Evolutionary conservation across 2,888 invertebrate species (phyloP).

Genomic region (Stenodema calcarata): DNA sequence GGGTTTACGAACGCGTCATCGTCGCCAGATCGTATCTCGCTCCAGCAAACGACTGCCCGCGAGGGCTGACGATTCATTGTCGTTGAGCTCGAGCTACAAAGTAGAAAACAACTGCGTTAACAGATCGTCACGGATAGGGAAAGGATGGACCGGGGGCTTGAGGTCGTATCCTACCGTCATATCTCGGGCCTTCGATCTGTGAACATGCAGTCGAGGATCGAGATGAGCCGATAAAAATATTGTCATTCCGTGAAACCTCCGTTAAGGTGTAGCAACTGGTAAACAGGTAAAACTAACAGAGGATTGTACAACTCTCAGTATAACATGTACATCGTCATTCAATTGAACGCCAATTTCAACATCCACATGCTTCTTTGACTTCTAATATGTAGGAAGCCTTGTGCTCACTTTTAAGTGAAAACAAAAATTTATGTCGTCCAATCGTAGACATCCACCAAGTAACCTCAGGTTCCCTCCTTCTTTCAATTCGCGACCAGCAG

Average conservation of each 20-base stretch:
- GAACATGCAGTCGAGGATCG: not conserved
- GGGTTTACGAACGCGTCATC: not conserved
- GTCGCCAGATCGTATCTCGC: not conserved
- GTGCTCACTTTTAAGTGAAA: too few species aligned
- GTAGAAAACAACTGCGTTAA: not conserved
- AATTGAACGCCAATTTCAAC: too few species aligned
- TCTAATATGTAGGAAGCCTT: too few species aligned
- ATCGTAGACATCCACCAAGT: too few species aligned
- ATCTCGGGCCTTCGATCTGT: not conserved
- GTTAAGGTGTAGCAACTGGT: not conserved
- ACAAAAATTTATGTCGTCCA: too few species aligned
- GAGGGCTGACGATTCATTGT: not conserved
- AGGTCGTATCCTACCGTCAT: not conserved
- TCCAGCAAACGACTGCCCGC: not conserved
- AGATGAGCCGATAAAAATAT: not conserved
- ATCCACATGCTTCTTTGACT: too few species aligned
- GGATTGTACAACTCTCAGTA: too few species aligned
- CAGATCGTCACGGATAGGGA: not conserved
- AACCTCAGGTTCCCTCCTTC: too few species aligned
- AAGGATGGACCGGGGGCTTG: not conserved
- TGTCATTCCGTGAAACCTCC: not conserved
- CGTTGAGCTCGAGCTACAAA: not conserved
- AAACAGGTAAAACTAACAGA: too few species aligned
- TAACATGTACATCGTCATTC: too few species aligned
- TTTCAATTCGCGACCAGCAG: too few species aligned